These are phyloP conservation scores for Himalopsyche japonica DNA, from an alignment of 2,888 invertebrate genomes.

Conservation along the genomic window DNA sequence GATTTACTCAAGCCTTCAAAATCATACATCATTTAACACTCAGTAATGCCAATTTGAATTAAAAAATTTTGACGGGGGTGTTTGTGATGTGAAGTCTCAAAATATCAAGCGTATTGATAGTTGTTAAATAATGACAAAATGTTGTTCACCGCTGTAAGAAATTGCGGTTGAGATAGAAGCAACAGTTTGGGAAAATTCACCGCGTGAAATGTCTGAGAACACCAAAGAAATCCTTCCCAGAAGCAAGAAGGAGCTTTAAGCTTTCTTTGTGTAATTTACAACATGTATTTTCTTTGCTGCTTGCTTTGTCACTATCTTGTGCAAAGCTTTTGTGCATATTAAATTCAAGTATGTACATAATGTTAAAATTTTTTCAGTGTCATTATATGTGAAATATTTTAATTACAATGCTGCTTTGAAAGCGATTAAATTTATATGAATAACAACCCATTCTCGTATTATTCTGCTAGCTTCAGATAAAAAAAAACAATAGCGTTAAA, in stretches of 20 bases:
- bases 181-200: not conserved
- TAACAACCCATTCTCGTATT: no score
- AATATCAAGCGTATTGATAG: no score
- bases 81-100: no score
- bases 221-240: not conserved
- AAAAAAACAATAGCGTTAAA: no score
- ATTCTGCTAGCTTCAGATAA: no score
- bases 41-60: no score
- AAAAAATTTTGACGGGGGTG: no score
- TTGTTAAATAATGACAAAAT: not conserved
- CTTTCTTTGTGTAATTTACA: not conserved
- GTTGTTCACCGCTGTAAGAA: not conserved
- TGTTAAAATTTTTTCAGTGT: not conserved
- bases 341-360: not conserved
- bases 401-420: no score
- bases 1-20: no score
- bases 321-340: not conserved
- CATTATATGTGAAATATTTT: no score
- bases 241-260: not conserved
- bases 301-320: not conserved
- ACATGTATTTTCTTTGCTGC: not conserved
- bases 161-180: not conserved
- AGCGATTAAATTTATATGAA: no score
- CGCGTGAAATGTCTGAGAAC: not conserved
- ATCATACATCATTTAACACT: no score